phyloP scores from a whole-genome alignment of 2,888 invertebrate species.

The Litoditis marina region DNA sequence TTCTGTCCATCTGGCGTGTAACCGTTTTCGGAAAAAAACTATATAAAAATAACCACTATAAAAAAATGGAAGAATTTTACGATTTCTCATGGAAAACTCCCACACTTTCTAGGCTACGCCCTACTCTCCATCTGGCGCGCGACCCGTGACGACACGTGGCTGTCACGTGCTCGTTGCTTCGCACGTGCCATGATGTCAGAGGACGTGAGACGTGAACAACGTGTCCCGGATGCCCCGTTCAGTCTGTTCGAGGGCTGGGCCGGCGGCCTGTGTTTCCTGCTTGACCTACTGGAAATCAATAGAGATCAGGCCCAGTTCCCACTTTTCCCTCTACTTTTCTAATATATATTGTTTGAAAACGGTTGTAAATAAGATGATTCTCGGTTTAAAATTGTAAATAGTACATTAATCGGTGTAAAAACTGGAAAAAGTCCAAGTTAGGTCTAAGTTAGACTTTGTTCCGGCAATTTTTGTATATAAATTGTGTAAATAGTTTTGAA shows the following conservation, averaged over 20 bases:
- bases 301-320: slow-evolving; percentile 2
- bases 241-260: slow-evolving; percentile 83
- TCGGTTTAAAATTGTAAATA: too few relatives aligned
- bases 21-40: too few relatives aligned
- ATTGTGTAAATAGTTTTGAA: too few relatives aligned
- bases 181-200: slow-evolving; percentile 73
- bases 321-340: background rate
- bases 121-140: slow-evolving; percentile 76
- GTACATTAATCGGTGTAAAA: too few relatives aligned
- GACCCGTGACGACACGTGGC: slow-evolving; percentile 65
- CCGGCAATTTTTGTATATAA: too few relatives aligned
- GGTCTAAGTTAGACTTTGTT: too few relatives aligned
- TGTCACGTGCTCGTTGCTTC: slow-evolving; percentile 71
- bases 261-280: slow-evolving; percentile 79
- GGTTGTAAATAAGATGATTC: too few relatives aligned
- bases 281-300: slow-evolving; percentile 75
- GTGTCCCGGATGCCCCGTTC: slow-evolving; percentile 78
- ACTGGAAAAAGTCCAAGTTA: too few relatives aligned
- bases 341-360: background rate
- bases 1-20: too few relatives aligned
- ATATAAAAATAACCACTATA: too few relatives aligned
- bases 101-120: slow-evolving; percentile 70
- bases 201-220: slow-evolving; percentile 62
- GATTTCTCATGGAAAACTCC: slow-evolving; percentile 1
- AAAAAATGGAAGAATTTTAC: background rate